A percentile compares a stretch with the other conserved stretches of the same genome.
phyloP scores from a whole-genome alignment of 2,888 invertebrate species.

The Leptopilina myrica region DNA sequence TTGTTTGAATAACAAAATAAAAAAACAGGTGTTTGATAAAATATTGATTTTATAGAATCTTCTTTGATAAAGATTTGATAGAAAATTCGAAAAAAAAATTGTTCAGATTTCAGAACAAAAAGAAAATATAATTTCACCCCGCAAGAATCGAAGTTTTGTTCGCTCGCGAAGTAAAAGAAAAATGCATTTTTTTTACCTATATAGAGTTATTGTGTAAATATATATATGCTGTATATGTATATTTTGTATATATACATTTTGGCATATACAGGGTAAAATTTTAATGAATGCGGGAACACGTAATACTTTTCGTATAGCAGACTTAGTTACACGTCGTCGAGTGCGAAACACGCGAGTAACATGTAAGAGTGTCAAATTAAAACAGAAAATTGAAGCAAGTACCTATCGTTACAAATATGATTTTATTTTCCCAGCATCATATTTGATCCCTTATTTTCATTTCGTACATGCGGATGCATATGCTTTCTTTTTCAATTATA shows the following conservation, averaged over 20 bases:
- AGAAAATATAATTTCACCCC: no score
- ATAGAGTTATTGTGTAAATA: no score
- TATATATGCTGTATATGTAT: no score
- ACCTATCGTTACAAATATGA: slow-evolving; percentile 11
- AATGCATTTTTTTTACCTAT: background rate
- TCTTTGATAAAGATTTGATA: no score
- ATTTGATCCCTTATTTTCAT: background rate
- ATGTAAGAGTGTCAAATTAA: slow-evolving; percentile 52
- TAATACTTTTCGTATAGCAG: slow-evolving; percentile 60
- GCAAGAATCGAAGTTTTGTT: no score
- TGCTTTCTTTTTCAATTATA: background rate
- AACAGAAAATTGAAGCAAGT: slow-evolving; percentile 35
- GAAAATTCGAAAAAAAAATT: background rate
- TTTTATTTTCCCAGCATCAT: background rate
- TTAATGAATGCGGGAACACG: slow-evolving; percentile 72
- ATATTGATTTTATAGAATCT: no score
- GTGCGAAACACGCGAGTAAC: slow-evolving; percentile 60
- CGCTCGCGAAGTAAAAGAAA: background rate
- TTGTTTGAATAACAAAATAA: no score
- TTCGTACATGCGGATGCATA: background rate
- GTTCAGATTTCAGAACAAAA: no score
- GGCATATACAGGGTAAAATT: slow-evolving; percentile 45
- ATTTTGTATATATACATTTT: background rate
- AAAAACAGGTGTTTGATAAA: no score
- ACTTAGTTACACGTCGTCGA: slow-evolving; percentile 62